Conservation (phyloP, 1,140 invertebrate genomes). For the Drosophila sp. region DNA sequence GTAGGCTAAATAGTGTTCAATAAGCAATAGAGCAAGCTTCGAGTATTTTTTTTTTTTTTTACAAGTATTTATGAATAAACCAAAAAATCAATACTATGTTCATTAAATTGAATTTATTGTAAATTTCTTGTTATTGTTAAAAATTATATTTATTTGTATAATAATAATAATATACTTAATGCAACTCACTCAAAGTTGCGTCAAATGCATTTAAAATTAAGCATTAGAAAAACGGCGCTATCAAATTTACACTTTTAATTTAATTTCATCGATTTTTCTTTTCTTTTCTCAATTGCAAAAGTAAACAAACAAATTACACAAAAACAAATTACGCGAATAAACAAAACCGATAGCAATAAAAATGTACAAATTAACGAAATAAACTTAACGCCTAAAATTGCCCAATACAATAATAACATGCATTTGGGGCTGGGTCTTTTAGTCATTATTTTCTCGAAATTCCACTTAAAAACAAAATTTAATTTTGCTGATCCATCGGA, state of each 20-base stretch:
- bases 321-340: slow-evolving; percentile 54
- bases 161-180: slow-evolving; percentile 59
- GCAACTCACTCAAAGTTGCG: slow-evolving; percentile 65
- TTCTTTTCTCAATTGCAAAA: slow-evolving; percentile 15
- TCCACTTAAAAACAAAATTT: slow-evolving; percentile 66
- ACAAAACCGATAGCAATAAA: slow-evolving; percentile 51
- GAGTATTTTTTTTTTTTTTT: slow-evolving; percentile 46
- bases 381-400: slow-evolving; percentile 71
- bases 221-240: slow-evolving; percentile 23
- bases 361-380: slow-evolving; percentile 43
- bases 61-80: slow-evolving; percentile 49
- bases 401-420: slow-evolving; percentile 60
- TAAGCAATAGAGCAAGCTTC: slow-evolving; percentile 38
- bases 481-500: slow-evolving; percentile 57
- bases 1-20: slow-evolving; percentile 36
- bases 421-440: slow-evolving; percentile 66
- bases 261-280: slow-evolving; percentile 24
- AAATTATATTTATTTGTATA: slow-evolving; percentile 68
- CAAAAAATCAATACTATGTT: slow-evolving; percentile 32
- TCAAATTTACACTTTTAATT: slow-evolving; percentile 44
- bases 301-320: slow-evolving; percentile 47
- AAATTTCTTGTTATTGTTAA: slow-evolving; percentile 37
- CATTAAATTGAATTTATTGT: slow-evolving; percentile 58
- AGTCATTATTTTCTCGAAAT: slow-evolving; percentile 43
- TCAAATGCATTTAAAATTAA: slow-evolving; percentile 54